Evolutionary conservation across 2,888 invertebrate genomes (phyloP), one percentile per base, ranked within the genome.

Genomic region (Nemotelus pantherinus): DNA sequence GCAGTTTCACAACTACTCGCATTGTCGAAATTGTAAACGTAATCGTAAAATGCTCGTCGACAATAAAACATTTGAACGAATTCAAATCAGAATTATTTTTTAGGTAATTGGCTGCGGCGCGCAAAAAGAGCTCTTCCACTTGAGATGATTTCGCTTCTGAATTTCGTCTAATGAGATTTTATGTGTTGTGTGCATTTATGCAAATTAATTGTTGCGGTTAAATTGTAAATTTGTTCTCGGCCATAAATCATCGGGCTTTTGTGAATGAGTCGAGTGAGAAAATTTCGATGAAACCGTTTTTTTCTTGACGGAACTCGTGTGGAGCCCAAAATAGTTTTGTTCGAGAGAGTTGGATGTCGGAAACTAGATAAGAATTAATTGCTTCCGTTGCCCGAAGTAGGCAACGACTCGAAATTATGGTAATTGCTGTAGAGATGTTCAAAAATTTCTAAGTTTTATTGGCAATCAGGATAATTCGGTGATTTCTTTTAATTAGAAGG

Each of bases 181-280:
- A 43, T 47, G 5, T 47, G 39, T 60, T 25, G 50, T 55, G 70
- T 60, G 74, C 63, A 60, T 74, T 74, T 74, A 74, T 74, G 74
- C 63, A 74, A 74, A 74, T 74, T 74, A 74, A 74, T 74, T 74
- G 74, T 74, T 60, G 63, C 74, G 74, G 74, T 74, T 74, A 48
- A 48, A 74, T 74, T 48, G 74, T 63, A 74, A 60, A 74, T 48
- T 60, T 74, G 63, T 63, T 74, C 63, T 7, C 43, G 63, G 45
- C 43, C n/a, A 74, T 74, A 74, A 74, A 74, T 74, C 74, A 74
- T 48, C 5, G 48, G 50, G 50, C 39, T 48, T 45, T 4, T 3
- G 9, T 39, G 63, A 9, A 63, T 41, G 9, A 9, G 3, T 39
- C 9, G 63, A 25, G 25, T 25, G 25, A 25, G 25, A 25, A 25